Evolutionary conservation across 2,888 invertebrate genomes (phyloP), one percentile per base, ranked within the genome.

Genomic region (Himalopsyche kuldschensis): DNA sequence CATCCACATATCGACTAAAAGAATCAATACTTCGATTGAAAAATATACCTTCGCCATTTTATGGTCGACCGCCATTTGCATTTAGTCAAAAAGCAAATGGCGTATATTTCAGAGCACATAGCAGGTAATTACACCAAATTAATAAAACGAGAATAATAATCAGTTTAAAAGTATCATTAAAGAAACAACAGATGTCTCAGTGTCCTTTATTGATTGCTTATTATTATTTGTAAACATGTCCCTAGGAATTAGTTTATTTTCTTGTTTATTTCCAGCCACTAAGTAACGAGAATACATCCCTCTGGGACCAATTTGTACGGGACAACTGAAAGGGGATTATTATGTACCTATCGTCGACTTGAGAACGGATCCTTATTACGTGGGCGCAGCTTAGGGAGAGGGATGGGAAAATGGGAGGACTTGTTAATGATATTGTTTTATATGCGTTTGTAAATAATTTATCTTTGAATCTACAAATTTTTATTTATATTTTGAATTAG

Each of bases 281-380:
- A 75, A 75, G 75, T 32, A 32, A 55, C 76, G 75, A 83, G 83
- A 83, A 80, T 83, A 75, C 80, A 76, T 83, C 83, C 83, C 83
- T 75, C 32, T 17, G 83, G 76, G 83, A 83, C 83, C 83, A 83
- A 83, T 83, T 83, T 83, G 83, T 82, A n/a, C 30, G 63, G 31
- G 8, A 32, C 20, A 55, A 55, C 30, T 32, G 31, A 32, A 4
- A 75, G 31, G 75, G 31, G 75, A 75, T 75, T 75, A 75, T 55
- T 20, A 55, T 55, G 55, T 55, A 55, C 55, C 55, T 55, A n/a
- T 55, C 55, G 6, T 55, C 20, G 55, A 2, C 55, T 55, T 4
- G 55, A 55, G 55, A 24, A 20, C 55, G 24, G 20, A 55, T n/a
- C 55, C 55, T 5, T 55, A 55, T 55, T 55, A 55, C 55, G 55